Conservation (phyloP, 1,140 invertebrate species). For the Hycleus cichorii region DNA sequence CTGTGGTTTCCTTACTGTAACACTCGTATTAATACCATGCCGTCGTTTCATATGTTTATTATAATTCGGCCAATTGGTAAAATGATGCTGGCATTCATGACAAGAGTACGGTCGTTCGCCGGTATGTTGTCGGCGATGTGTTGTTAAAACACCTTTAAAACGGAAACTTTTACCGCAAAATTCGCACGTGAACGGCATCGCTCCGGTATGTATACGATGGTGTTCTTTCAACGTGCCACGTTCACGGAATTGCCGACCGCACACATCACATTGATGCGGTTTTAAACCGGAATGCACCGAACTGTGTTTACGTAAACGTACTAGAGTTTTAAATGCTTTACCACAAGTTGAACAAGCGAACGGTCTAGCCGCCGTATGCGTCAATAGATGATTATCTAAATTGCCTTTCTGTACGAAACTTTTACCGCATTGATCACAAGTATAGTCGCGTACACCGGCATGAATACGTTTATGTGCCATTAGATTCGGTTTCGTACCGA, state of each 20-base stretch:
- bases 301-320: constrained; percentile 29
- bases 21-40: constrained; percentile 52
- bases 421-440: constrained; percentile 54
- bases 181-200: constrained; percentile 69
- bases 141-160: constrained; percentile 61
- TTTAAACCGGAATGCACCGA: constrained; percentile 48
- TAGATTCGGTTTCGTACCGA: constrained; percentile 49
- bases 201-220: constrained; percentile 71
- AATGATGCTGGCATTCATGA: constrained; percentile 56
- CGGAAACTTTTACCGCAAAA: constrained; percentile 64
- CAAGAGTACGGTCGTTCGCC: constrained; percentile 54
- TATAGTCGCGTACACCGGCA: constrained; percentile 46
- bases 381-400: constrained; percentile 51
- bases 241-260: constrained; percentile 63
- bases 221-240: constrained; percentile 54
- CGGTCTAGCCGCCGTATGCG: constrained; percentile 44
- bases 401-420: constrained; percentile 55
- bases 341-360: constrained; percentile 44
- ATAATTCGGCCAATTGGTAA: constrained; percentile 70
- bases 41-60: constrained; percentile 69
- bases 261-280: constrained; percentile 67
- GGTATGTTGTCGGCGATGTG: constrained; percentile 58
- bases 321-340: constrained; percentile 46
- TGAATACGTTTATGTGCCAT: constrained; percentile 53
- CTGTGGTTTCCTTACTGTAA: constrained; percentile 37